Conservation (phyloP, 2,888 invertebrate genomes). For the Chaetoderma sp. region DNA sequence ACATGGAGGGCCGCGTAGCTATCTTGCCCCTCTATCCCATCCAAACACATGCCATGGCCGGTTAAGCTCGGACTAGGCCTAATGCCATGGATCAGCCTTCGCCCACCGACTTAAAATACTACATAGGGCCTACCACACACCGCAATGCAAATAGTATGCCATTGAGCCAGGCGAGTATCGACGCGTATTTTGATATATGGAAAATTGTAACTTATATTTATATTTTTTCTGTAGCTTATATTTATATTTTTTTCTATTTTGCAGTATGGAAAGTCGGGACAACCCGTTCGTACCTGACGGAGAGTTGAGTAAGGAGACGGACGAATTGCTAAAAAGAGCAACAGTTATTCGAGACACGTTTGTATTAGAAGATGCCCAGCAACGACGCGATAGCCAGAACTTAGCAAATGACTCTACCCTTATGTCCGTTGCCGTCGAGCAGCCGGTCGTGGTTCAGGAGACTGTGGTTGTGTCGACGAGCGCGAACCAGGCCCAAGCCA, state of each 20-base stretch:
- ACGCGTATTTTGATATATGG: too few species aligned
- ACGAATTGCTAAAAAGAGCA: constrained; percentile 87
- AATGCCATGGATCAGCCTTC: too few species aligned
- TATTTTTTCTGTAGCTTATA: neutral
- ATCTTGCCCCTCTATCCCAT: too few species aligned
- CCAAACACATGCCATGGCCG: too few species aligned
- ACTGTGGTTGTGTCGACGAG: constrained; percentile 6
- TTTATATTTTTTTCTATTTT: constrained; percentile 37
- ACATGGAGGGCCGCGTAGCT: too few species aligned
- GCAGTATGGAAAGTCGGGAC: constrained; percentile 95
- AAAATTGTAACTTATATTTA: too few species aligned
- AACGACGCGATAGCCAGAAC: neutral
- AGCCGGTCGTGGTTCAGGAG: neutral
- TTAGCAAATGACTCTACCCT: neutral
- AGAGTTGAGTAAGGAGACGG: constrained; percentile 92
- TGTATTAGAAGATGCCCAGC: constrained; percentile 42
- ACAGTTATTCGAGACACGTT: constrained; percentile 64
- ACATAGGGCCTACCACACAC: too few species aligned
- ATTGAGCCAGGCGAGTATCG: too few species aligned
- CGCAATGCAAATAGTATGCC: too few species aligned
- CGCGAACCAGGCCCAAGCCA: constrained; percentile 13
- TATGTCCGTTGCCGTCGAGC: constrained; percentile 6
- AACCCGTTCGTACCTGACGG: constrained; percentile 98
- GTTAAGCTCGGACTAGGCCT: too few species aligned
- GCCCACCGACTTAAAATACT: too few species aligned